These are phyloP conservation scores for Ceryle rudis DNA, from an alignment of 2,797 vertebrate species.

Conservation along the genomic window DNA sequence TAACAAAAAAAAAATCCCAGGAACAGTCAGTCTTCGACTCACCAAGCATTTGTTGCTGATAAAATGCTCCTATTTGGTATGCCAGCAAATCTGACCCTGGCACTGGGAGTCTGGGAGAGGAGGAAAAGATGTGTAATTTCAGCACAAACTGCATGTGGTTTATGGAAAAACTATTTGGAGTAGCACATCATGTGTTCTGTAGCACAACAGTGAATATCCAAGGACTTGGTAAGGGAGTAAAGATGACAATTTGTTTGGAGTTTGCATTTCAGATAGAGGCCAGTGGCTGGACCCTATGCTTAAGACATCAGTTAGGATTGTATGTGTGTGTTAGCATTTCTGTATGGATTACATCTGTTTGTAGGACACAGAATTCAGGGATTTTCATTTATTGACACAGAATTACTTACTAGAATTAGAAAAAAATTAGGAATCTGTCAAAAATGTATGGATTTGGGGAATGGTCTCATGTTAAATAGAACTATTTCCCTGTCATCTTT, in stretches of 20 bases:
- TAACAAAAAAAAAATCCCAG: not conserved
- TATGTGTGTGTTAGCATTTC: not conserved
- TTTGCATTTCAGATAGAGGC: not conserved
- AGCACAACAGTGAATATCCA: not conserved
- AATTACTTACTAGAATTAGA: not conserved
- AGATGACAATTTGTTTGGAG: not conserved
- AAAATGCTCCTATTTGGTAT: not conserved
- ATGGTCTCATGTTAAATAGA: not conserved
- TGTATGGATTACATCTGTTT: not conserved
- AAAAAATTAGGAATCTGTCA: not conserved
- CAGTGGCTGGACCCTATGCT: not conserved
- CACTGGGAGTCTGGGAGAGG: not conserved
- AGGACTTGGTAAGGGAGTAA: not conserved
- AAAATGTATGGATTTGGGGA: slow-evolving; percentile 1
- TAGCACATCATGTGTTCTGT: fast-evolving
- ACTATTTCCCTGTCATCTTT: not conserved
- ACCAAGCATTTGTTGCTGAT: not conserved
- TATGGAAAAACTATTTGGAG: not conserved
- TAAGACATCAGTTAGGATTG: not conserved
- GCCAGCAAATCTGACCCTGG: not conserved
- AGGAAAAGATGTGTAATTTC: not conserved
- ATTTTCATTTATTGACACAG: not conserved
- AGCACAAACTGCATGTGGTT: not conserved
- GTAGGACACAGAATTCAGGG: not conserved
- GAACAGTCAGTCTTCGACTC: not conserved